phyloP scores from a whole-genome alignment of 2,888 invertebrate species.

The Sympetrum striolatum region DNA sequence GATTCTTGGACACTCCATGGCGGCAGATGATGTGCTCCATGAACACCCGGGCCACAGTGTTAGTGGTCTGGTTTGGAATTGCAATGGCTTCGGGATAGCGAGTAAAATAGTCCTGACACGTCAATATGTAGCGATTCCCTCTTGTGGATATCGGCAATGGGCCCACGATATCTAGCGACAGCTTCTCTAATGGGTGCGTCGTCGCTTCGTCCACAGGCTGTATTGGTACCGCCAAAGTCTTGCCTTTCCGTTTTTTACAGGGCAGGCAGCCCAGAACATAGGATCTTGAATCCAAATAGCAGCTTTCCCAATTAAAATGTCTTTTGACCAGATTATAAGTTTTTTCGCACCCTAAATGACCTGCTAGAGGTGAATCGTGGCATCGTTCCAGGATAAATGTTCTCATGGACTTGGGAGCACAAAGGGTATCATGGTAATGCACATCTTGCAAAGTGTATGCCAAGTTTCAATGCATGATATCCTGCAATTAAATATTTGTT shows the following conservation, averaged over 20 bases:
- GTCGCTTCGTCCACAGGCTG: neutral
- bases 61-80: too few species aligned
- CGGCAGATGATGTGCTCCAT: too few species aligned
- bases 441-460: too few species aligned
- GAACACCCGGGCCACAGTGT: too few species aligned
- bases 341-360: neutral
- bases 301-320: neutral
- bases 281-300: neutral
- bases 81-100: too few species aligned
- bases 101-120: slow-evolving; percentile 48
- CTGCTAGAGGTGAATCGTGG: too few species aligned
- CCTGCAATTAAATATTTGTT: too few species aligned
- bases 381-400: neutral
- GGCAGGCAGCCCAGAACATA: neutral
- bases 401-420: neutral
- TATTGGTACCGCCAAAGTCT: neutral
- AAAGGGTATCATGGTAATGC: too few species aligned
- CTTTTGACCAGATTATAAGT: neutral
- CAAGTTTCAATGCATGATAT: too few species aligned
- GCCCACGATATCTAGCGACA: slow-evolving; percentile 48
- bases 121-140: slow-evolving; percentile 34
- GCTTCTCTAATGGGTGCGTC: slow-evolving; percentile 6
- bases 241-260: neutral
- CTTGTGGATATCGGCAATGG: slow-evolving; percentile 43
- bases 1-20: too few species aligned